Evolutionary conservation across 2,888 invertebrate genomes (phyloP).

Genomic region (Idaea straminata): DNA sequence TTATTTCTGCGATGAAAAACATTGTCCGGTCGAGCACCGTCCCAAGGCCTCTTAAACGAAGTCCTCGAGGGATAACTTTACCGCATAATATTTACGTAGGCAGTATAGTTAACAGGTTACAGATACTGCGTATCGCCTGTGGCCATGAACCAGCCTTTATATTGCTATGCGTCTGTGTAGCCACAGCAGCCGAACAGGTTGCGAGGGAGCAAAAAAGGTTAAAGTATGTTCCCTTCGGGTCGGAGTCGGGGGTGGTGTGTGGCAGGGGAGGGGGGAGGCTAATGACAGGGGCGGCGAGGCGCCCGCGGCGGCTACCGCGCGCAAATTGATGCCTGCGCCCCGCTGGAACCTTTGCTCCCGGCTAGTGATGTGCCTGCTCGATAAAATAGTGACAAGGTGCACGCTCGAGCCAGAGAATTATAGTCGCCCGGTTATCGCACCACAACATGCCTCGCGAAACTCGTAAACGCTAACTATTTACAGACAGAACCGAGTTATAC

Average conservation of each 20-base stretch:
- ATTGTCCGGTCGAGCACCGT: slow-evolving; percentile 24
- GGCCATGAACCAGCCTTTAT: slow-evolving; percentile 76
- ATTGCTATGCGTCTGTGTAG: slow-evolving; percentile 58
- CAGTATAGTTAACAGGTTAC: slow-evolving; percentile 53
- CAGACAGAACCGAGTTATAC: slow-evolving; percentile 5
- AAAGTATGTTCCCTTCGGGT: slow-evolving; percentile 67
- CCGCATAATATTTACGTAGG: slow-evolving; percentile 58
- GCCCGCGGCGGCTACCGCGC: slow-evolving; percentile 77
- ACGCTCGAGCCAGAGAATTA: slow-evolving; percentile 40
- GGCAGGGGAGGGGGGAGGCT: slow-evolving; percentile 44
- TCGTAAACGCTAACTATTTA: slow-evolving; percentile 12
- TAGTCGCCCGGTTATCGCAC: slow-evolving; percentile 19
- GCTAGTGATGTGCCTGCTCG: slow-evolving; percentile 72
- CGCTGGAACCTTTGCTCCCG: slow-evolving; percentile 76
- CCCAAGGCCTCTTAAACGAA: slow-evolving; percentile 19
- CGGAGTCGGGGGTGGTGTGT: slow-evolving; percentile 32
- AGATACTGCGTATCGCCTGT: slow-evolving; percentile 71
- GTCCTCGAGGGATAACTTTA: slow-evolving; percentile 48
- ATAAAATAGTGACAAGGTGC: slow-evolving; percentile 66
- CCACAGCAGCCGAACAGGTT: slow-evolving; percentile 77
- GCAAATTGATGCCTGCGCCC: slow-evolving; percentile 79
- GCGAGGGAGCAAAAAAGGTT: slow-evolving; percentile 78
- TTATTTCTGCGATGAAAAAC: slow-evolving; percentile 20
- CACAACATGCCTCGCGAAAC: slow-evolving; percentile 3
- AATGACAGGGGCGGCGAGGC: slow-evolving; percentile 78